Conservation (phyloP, 2,797 vertebrate species). For the Leptoclinus maculatus region DNA sequence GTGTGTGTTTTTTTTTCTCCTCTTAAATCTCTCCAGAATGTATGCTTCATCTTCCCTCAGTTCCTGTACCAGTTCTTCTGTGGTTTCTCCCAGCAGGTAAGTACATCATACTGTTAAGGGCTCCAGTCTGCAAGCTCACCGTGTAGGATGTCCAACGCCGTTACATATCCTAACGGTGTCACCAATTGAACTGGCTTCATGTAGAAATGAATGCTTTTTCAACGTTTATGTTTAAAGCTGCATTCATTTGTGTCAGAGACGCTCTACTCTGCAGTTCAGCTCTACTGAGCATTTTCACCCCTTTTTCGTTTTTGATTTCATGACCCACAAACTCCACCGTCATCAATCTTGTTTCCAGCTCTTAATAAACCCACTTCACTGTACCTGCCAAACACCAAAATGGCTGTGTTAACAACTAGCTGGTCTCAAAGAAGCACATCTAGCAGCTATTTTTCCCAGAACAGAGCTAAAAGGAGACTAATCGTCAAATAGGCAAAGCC, state of each 20-base stretch:
- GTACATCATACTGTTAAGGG: conserved; percentile 33
- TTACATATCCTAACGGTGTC: neutral
- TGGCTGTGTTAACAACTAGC: neutral
- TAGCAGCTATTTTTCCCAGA: neutral
- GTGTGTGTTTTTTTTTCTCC: conserved; percentile 9
- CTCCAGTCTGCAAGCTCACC: neutral
- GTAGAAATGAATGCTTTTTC: neutral
- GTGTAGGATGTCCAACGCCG: neutral
- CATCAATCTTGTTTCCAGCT: neutral
- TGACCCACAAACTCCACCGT: neutral
- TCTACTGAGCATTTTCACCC: conserved; percentile 6
- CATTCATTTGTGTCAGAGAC: conserved; percentile 1
- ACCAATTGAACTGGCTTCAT: neutral
- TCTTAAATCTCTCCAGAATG: conserved; percentile 88
- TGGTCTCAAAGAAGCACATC: neutral
- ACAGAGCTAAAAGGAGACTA: neutral
- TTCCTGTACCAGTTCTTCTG: conserved; percentile 99
- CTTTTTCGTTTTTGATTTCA: neutral
- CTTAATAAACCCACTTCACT: neutral
- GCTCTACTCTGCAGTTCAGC: neutral
- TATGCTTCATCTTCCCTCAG: conserved; percentile 99
- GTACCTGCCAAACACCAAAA: neutral
- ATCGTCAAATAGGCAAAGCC: neutral
- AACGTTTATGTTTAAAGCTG: neutral
- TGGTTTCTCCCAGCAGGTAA: conserved; percentile 98